These are phyloP conservation scores for Diaphora mendica DNA, from an alignment of 2,888 invertebrate genomes.

Conservation along the genomic window DNA sequence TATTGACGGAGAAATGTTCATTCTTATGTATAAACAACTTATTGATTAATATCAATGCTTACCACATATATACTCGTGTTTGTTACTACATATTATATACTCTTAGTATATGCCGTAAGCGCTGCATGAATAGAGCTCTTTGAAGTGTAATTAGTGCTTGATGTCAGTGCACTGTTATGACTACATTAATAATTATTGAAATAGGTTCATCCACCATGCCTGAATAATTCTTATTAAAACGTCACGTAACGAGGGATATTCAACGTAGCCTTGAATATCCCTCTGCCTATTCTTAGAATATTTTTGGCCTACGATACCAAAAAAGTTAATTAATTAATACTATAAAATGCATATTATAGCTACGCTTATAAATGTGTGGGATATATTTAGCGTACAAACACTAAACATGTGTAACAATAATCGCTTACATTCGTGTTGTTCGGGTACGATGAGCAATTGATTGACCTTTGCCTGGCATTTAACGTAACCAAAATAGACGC, in stretches of 20 bases:
- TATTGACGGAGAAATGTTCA: neutral
- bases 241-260: no score
- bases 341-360: neutral
- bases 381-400: neutral
- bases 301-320: no score
- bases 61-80: neutral
- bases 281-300: no score
- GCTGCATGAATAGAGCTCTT: neutral
- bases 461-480: constrained; percentile 23
- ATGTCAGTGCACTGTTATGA: neutral
- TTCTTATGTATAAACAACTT: neutral
- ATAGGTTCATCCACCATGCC: neutral
- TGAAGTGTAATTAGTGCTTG: neutral
- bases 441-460: constrained; percentile 11
- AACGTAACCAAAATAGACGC: constrained; percentile 20
- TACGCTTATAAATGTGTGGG: neutral
- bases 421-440: constrained; percentile 6
- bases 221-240: neutral
- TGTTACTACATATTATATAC: neutral
- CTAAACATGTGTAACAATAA: constrained; percentile 12
- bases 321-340: neutral
- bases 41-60: neutral
- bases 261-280: no score
- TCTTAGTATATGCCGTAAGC: neutral
- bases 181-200: neutral